phyloP scores from a whole-genome alignment of 1,140 invertebrate genomes.

The Drosophila guanche region DNA sequence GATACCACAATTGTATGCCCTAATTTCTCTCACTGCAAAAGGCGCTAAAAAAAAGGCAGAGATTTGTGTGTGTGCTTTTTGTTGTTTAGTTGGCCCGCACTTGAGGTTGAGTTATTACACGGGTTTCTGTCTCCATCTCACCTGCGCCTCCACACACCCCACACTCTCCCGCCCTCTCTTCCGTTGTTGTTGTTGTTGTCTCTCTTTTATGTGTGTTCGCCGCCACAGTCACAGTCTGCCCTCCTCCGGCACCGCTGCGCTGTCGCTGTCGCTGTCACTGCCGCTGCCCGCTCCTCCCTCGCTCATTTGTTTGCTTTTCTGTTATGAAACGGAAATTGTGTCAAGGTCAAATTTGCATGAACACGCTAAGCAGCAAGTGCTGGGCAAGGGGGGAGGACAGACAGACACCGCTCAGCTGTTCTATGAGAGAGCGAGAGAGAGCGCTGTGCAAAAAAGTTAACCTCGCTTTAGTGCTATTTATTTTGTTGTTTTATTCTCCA shows the following conservation, averaged over 20 bases:
- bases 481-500: not conserved
- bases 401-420: conserved; percentile 44
- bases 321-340: conserved; percentile 79
- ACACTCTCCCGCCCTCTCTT: not conserved
- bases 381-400: conserved; percentile 1
- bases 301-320: conserved; percentile 75
- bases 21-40: conserved; percentile 32
- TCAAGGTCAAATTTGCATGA: conserved; percentile 81
- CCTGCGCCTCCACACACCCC: conserved; percentile 27
- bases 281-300: conserved; percentile 46
- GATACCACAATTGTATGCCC: too few relatives aligned
- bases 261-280: conserved; percentile 3
- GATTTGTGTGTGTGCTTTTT: conserved; percentile 23
- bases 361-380: conserved; percentile 65
- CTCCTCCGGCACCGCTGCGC: conserved; percentile 13
- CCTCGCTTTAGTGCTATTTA: conserved; percentile 23
- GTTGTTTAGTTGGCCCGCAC: conserved; percentile 63
- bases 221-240: conserved; percentile 45
- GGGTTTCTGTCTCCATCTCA: conserved; percentile 53
- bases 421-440: conserved; percentile 25
- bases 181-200: conserved; percentile 8
- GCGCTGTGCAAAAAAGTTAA: conserved; percentile 55
- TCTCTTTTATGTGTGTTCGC: conserved; percentile 46
- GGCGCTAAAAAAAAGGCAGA: conserved; percentile 30
- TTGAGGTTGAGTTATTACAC: conserved; percentile 73